Evolutionary conservation across 2,113 vertebrate species (phyloP).

Genomic region (Girardinichthys multiradiatus): DNA sequence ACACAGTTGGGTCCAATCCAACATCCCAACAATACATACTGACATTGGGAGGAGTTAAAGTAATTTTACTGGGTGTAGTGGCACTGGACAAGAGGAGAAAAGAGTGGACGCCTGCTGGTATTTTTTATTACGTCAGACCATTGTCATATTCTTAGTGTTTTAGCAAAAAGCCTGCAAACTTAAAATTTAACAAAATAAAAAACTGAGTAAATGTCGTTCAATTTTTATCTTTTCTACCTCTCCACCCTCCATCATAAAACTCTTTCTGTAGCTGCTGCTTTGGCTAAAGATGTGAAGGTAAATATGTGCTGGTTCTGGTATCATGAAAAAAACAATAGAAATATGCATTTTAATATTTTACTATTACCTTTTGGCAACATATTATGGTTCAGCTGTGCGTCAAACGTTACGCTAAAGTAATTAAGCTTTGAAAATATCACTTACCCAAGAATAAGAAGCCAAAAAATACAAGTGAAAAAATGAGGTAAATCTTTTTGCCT

Average conservation of each 20-base stretch:
- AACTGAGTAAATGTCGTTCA: too few species aligned
- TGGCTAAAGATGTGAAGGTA: not conserved
- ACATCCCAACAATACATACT: conserved; percentile 26
- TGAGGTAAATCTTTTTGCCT: conserved; percentile 58
- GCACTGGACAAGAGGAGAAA: not conserved
- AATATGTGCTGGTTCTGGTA: not conserved
- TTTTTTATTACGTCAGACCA: too few species aligned
- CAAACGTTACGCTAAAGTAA: not conserved
- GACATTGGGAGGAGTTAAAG: conserved; percentile 16
- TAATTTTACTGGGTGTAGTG: not conserved
- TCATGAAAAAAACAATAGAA: too few species aligned
- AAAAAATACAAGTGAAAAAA: conserved; percentile 76
- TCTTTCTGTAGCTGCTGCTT: not conserved
- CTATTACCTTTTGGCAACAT: not conserved
- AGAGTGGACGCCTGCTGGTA: not conserved
- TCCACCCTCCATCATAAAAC: not conserved
- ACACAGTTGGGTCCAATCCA: conserved; percentile 15
- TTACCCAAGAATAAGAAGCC: conserved; percentile 83
- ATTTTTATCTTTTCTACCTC: not conserved
- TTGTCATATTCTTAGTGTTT: not conserved
- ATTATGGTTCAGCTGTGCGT: not conserved
- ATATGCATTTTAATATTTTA: not conserved
- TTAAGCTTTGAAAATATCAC: conserved; percentile 31
- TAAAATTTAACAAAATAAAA: not conserved
- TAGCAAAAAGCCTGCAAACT: not conserved